phyloP scores from a whole-genome alignment of 2,113 vertebrate species.

The Lagopus leucura region DNA sequence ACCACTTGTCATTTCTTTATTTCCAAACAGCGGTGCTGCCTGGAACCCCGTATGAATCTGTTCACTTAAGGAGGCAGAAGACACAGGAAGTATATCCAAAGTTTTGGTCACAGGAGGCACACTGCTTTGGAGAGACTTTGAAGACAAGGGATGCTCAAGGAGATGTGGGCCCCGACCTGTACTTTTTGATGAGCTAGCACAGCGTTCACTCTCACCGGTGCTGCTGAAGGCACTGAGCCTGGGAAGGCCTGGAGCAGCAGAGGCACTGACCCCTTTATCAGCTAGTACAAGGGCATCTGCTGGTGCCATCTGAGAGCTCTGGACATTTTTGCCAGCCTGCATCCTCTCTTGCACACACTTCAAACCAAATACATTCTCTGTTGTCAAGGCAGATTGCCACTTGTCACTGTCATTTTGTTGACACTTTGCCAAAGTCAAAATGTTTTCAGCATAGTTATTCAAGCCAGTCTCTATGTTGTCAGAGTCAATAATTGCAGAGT shows the following conservation, averaged over 20 bases:
- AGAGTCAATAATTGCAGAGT: slow-evolving; percentile 90
- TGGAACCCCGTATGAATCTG: background rate
- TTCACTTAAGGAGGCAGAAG: background rate
- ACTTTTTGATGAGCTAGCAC: slow-evolving; percentile 33
- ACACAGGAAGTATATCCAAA: background rate
- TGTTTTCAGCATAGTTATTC: slow-evolving; percentile 92
- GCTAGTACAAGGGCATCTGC: slow-evolving; percentile 72
- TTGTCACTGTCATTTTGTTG: slow-evolving; percentile 88
- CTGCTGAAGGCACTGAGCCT: background rate
- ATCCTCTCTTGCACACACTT: slow-evolving; percentile 84
- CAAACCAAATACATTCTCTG: slow-evolving; percentile 82
- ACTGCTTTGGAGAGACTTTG: background rate
- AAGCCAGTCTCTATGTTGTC: slow-evolving; percentile 85
- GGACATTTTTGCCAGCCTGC: slow-evolving; percentile 59
- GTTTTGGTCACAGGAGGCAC: background rate
- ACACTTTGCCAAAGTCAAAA: slow-evolving; percentile 86
- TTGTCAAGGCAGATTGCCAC: slow-evolving; percentile 90
- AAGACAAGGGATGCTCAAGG: background rate
- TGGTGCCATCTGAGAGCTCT: slow-evolving; percentile 66
- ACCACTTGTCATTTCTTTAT: background rate
- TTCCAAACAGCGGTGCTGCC: slow-evolving; percentile 60
- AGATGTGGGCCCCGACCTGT: background rate
- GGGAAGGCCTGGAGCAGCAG: slow-evolving; percentile 39
- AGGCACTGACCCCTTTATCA: slow-evolving; percentile 65
- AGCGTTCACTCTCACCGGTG: background rate